Percentiles rank a stretch among this genome's conserved stretches.
These are phyloP conservation scores for Ceratina japonica DNA, from an alignment of 1,140 invertebrate species.

Conservation along the genomic window DNA sequence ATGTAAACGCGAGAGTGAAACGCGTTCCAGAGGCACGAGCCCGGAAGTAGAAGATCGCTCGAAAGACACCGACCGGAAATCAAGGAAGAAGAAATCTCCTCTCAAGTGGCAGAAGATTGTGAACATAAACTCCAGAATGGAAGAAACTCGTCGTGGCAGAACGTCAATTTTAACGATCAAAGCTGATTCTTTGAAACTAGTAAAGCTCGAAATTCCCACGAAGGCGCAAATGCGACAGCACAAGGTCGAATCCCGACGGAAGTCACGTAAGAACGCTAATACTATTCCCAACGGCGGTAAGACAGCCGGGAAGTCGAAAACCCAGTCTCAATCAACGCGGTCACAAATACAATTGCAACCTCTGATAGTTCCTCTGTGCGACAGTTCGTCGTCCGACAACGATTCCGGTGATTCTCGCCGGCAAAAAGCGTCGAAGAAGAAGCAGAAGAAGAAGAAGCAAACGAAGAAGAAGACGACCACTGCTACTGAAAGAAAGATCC, in stretches of 20 bases:
- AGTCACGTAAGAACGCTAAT: conserved; percentile 1
- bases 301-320: conserved; percentile 3
- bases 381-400: conserved; percentile 80
- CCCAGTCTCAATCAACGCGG: conserved; percentile 2
- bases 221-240: conserved; percentile 62
- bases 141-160: conserved; percentile 29
- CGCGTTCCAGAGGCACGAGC: not conserved
- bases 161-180: conserved; percentile 45
- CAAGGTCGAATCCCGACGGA: conserved; percentile 59
- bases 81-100: conserved; percentile 80
- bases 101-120: conserved; percentile 67
- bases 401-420: conserved; percentile 39
- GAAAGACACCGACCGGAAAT: conserved; percentile 71
- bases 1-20: not conserved
- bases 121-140: conserved; percentile 47
- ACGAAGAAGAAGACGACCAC: conserved; percentile 47
- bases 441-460: conserved; percentile 79
- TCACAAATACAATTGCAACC: conserved; percentile 19
- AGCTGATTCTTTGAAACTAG: conserved; percentile 59
- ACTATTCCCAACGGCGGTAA: not conserved
- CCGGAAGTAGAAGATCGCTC: conserved; percentile 64
- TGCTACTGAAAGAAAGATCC: conserved; percentile 11
- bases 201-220: conserved; percentile 10
- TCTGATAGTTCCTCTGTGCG: conserved; percentile 56
- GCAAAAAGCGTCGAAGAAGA: conserved; percentile 74